A percentile compares a stretch with the other conserved stretches of the same genome.
These are phyloP conservation scores for Albula glossodonta DNA, from an alignment of 2,113 vertebrate genomes.

Conservation along the genomic window DNA sequence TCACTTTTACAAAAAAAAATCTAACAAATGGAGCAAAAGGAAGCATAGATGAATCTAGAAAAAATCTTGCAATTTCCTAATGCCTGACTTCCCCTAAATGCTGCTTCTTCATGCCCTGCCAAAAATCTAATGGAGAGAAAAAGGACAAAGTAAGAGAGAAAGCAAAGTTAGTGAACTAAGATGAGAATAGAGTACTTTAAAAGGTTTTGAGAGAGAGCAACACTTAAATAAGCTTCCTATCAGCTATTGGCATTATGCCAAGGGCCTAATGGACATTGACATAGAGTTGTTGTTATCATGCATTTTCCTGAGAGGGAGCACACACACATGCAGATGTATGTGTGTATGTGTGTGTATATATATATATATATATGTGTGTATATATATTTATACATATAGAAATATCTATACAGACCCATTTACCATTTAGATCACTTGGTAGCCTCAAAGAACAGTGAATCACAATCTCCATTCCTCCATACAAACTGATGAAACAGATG, in stretches of 20 bases:
- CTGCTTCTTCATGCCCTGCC: conserved; percentile 40
- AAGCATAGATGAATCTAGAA: conserved; percentile 25
- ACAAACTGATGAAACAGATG: too few species aligned
- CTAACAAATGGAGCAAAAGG: conserved; percentile 13
- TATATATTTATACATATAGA: not conserved
- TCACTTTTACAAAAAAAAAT: conserved; percentile 11
- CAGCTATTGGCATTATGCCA: not conserved
- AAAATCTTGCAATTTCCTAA: conserved; percentile 31
- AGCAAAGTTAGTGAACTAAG: conserved; percentile 52
- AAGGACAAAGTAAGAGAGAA: conserved; percentile 37
- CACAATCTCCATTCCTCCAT: too few species aligned
- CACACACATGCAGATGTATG: not conserved
- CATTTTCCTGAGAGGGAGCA: not conserved
- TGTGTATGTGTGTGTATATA: not conserved
- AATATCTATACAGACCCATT: too few species aligned
- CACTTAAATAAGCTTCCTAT: not conserved
- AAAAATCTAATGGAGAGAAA: conserved; percentile 53
- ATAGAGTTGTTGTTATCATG: not conserved
- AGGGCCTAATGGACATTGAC: not conserved
- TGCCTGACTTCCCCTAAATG: conserved; percentile 42
- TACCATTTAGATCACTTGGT: too few species aligned
- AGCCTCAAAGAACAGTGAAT: too few species aligned
- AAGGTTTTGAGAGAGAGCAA: conserved; percentile 47
- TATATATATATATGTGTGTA: not conserved
- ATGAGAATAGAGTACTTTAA: conserved; percentile 65